A percentile compares a stretch with the other conserved stretches of the same genome.
Conservation (phyloP, 37 sponge, comb jelly and placozoan genomes). For the Cliona cf. orientalis region DNA sequence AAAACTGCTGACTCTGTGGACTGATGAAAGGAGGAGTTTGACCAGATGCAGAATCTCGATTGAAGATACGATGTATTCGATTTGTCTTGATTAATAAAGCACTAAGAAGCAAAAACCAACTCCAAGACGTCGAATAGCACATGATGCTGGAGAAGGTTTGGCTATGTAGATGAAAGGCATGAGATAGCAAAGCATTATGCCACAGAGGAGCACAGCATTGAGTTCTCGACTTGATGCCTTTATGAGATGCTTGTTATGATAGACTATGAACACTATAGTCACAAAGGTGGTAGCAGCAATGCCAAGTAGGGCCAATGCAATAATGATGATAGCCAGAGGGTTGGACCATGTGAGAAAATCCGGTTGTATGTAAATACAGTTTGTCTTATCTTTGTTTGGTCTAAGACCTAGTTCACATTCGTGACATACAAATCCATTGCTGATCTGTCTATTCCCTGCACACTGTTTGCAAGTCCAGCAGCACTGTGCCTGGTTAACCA, state of each 20-base stretch:
- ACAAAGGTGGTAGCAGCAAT: constrained; percentile 18
- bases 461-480: constrained; percentile 75
- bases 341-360: constrained; percentile 23
- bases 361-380: constrained; percentile 32
- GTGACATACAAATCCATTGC: constrained; percentile 29
- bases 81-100: constrained; percentile 69
- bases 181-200: constrained; percentile 48
- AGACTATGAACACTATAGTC: constrained; percentile 39
- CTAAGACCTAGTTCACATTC: constrained; percentile 45
- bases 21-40: constrained; percentile 1
- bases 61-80: constrained; percentile 71
- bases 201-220: constrained; percentile 53
- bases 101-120: constrained; percentile 56
- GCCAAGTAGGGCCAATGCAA: constrained; percentile 41
- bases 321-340: constrained; percentile 47
- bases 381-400: constrained; percentile 40
- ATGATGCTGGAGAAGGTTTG: constrained; percentile 43
- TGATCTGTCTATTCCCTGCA: constrained; percentile 13
- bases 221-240: constrained; percentile 84
- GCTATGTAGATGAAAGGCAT: constrained; percentile 52
- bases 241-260: constrained; percentile 39
- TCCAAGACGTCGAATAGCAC: constrained; percentile 49
- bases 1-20: constrained; percentile 52
- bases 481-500: constrained; percentile 32
- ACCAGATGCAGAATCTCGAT: constrained; percentile 2